Evolutionary conservation across 1,140 invertebrate species (phyloP).

Genomic region (Zaprionus capensis): DNA sequence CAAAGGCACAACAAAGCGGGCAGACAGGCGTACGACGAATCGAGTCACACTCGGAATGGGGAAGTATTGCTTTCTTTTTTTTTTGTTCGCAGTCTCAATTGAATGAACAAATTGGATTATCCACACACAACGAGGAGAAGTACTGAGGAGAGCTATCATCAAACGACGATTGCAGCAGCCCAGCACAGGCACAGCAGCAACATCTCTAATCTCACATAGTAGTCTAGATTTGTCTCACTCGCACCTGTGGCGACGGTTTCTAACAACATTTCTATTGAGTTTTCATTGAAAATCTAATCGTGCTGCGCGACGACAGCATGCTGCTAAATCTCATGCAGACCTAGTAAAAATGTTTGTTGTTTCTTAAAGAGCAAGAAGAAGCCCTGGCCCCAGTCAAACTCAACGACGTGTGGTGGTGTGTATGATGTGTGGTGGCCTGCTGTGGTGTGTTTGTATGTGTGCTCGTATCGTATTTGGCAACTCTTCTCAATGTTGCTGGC

Average conservation of each 20-base stretch:
- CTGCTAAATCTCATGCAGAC: conserved; percentile 78
- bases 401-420: not conserved
- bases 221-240: conserved; percentile 56
- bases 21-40: conserved; percentile 25
- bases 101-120: conserved; percentile 74
- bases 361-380: conserved; percentile 83
- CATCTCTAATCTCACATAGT: conserved; percentile 48
- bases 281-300: conserved; percentile 82
- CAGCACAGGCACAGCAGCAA: conserved; percentile 17
- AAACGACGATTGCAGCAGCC: conserved; percentile 31
- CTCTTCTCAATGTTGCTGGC: conserved; percentile 56
- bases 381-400: conserved; percentile 51
- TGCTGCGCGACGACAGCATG: conserved; percentile 46
- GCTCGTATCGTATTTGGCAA: conserved; percentile 38
- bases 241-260: conserved; percentile 62
- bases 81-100: conserved; percentile 27
- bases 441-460: conserved; percentile 12
- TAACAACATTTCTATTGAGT: conserved; percentile 81
- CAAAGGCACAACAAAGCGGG: conserved; percentile 50
- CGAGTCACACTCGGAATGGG: conserved; percentile 10
- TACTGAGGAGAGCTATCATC: conserved; percentile 26
- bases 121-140: conserved; percentile 45
- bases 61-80: conserved; percentile 17
- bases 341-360: conserved; percentile 84
- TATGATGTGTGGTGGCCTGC: not conserved